Percentiles rank a stretch among this genome's conserved stretches.
phyloP scores from a whole-genome alignment of 1,140 invertebrate genomes.

The Procambarus virginalis region DNA sequence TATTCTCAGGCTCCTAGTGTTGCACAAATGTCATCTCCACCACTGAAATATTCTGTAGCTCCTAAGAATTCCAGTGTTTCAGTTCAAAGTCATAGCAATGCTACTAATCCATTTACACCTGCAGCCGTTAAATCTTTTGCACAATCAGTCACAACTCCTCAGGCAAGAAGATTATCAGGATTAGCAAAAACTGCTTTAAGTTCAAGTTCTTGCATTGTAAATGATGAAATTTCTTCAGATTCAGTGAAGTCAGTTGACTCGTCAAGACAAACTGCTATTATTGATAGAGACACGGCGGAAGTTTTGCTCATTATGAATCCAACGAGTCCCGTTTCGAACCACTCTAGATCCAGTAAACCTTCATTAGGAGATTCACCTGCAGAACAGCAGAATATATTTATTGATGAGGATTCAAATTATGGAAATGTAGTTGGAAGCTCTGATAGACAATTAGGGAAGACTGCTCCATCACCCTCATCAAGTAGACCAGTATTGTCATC shows the following conservation, averaged over 20 bases:
- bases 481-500: background rate
- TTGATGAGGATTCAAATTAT: constrained; percentile 31
- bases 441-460: background rate
- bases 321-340: background rate
- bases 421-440: background rate
- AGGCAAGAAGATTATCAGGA: background rate
- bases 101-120: constrained; percentile 18
- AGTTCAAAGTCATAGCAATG: constrained; percentile 15
- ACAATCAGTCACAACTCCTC: constrained; percentile 4
- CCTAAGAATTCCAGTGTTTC: constrained; percentile 18
- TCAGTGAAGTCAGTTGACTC: constrained; percentile 37
- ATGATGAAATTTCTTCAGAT: background rate
- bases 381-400: constrained; percentile 11
- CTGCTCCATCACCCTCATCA: background rate
- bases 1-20: background rate
- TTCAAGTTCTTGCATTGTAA: constrained; percentile 6
- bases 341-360: constrained; percentile 2
- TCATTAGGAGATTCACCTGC: background rate
- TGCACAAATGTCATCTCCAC: background rate
- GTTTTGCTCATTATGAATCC: constrained; percentile 55
- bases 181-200: constrained; percentile 11
- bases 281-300: constrained; percentile 37
- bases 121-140: constrained; percentile 9
- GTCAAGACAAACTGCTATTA: constrained; percentile 30
- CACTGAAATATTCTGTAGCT: background rate